Conservation (phyloP, 2,113 vertebrate species). For the Lophius piscatorius region DNA sequence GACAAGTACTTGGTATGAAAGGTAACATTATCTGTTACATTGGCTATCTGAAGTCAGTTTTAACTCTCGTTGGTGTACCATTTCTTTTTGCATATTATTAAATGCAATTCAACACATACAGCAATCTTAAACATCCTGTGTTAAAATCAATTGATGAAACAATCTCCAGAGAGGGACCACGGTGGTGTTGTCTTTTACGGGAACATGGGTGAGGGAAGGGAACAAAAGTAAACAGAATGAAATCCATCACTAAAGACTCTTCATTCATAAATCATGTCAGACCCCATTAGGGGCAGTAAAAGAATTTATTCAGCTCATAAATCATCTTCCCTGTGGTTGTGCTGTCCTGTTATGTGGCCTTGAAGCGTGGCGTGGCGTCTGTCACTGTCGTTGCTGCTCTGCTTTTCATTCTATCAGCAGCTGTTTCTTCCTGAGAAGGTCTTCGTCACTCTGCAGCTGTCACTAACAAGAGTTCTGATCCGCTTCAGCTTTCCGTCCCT, state of each 20-base stretch:
- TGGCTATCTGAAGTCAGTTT: too few species aligned
- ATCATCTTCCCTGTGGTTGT: not conserved
- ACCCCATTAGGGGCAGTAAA: conserved; percentile 14
- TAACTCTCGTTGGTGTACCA: too few species aligned
- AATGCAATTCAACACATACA: too few species aligned
- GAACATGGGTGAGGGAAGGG: not conserved
- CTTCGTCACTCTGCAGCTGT: conserved; percentile 69
- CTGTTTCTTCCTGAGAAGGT: conserved; percentile 37
- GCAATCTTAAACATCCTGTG: too few species aligned
- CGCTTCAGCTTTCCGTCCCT: conserved; percentile 60
- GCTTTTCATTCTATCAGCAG: conserved; percentile 43
- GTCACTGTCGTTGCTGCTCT: conserved; percentile 25
- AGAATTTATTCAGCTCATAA: conserved; percentile 53
- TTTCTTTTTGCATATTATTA: too few species aligned
- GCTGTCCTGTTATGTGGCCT: conserved; percentile 31
- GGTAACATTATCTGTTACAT: too few species aligned
- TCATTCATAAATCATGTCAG: conserved; percentile 10
- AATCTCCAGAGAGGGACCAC: too few species aligned
- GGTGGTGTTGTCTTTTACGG: not conserved
- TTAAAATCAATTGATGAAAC: too few species aligned
- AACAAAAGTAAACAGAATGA: conserved; percentile 8
- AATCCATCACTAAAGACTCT: conserved; percentile 23
- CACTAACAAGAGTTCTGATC: conserved; percentile 71
- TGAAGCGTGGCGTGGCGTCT: conserved; percentile 19
- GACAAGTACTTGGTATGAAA: too few species aligned